Conservation (phyloP, 2,113 vertebrate species). For the Cromileptes altivelis region DNA sequence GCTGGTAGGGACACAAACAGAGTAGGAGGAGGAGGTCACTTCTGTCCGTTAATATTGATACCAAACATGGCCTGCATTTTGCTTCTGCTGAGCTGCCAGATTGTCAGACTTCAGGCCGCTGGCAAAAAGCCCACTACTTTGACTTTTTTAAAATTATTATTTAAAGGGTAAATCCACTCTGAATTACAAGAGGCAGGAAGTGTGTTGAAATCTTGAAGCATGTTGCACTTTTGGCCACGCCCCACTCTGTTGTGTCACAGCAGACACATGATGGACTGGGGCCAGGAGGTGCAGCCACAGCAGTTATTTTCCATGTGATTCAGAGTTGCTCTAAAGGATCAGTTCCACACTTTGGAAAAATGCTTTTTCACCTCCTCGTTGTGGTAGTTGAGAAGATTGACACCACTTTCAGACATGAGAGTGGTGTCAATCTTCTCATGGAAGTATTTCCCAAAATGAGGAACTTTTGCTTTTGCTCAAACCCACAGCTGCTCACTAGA, state of each 20-base stretch:
- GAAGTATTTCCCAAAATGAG: constrained; percentile 1
- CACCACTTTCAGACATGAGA: not conserved
- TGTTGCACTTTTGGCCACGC: not conserved
- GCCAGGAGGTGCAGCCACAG: not conserved
- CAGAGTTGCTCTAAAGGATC: constrained; percentile 1
- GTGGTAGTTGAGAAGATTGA: constrained; percentile 28
- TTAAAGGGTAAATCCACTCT: constrained; percentile 67
- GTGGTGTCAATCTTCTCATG: constrained; percentile 7
- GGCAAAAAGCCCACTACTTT: constrained; percentile 65
- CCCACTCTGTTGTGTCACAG: not conserved
- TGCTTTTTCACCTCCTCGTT: not conserved
- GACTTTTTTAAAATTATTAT: constrained; percentile 83
- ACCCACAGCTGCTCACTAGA: not conserved
- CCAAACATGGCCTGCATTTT: constrained; percentile 62
- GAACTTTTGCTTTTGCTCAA: not conserved
- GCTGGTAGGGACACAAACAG: constrained; percentile 30
- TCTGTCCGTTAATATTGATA: constrained; percentile 51
- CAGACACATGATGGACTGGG: not conserved
- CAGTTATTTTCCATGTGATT: constrained; percentile 2
- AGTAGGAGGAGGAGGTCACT: constrained; percentile 40
- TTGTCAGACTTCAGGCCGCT: constrained; percentile 76
- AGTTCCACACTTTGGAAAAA: constrained; percentile 14
- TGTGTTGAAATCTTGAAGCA: constrained; percentile 4
- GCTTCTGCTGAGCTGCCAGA: constrained; percentile 75
- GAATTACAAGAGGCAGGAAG: not conserved